phyloP scores from a whole-genome alignment of 1,140 invertebrate species.

The Catajapyx aquilonaris region DNA sequence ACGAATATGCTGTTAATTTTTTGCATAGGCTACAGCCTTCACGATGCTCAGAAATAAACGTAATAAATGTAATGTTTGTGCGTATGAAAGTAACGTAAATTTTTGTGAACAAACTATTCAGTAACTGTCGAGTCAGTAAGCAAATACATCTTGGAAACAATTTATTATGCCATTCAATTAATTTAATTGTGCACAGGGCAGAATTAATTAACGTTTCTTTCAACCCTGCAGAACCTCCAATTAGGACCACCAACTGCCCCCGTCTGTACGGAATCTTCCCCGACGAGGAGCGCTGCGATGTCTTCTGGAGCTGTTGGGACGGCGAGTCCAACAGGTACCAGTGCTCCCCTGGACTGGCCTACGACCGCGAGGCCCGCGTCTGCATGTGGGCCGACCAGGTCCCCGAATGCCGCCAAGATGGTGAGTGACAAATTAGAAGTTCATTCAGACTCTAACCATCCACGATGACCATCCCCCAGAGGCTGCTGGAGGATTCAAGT shows the following conservation, averaged over 20 bases:
- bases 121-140: too few relatives aligned
- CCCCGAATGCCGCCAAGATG: conserved; percentile 68
- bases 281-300: conserved; percentile 68
- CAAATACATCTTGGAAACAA: too few relatives aligned
- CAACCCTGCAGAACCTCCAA: conserved; percentile 59
- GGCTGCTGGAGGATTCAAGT: conserved; percentile 69
- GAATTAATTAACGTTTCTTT: too few relatives aligned
- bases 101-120: too few relatives aligned
- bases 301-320: conserved; percentile 94
- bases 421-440: conserved; percentile 23
- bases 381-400: conserved; percentile 92
- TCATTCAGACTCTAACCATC: not conserved
- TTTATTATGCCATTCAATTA: too few relatives aligned
- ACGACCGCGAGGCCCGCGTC: conserved; percentile 73
- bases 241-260: conserved; percentile 62
- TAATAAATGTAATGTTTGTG: too few relatives aligned
- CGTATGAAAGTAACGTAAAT: too few relatives aligned
- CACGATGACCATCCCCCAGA: conserved; percentile 31
- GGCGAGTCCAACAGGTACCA: conserved; percentile 80
- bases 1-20: too few relatives aligned
- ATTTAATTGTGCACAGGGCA: too few relatives aligned
- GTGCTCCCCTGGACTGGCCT: conserved; percentile 81
- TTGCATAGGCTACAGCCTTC: too few relatives aligned
- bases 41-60: too few relatives aligned
- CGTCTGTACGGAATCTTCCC: conserved; percentile 81